phyloP scores from a whole-genome alignment of 2,797 vertebrate genomes.

The Phyllotis vaccarum region DNA sequence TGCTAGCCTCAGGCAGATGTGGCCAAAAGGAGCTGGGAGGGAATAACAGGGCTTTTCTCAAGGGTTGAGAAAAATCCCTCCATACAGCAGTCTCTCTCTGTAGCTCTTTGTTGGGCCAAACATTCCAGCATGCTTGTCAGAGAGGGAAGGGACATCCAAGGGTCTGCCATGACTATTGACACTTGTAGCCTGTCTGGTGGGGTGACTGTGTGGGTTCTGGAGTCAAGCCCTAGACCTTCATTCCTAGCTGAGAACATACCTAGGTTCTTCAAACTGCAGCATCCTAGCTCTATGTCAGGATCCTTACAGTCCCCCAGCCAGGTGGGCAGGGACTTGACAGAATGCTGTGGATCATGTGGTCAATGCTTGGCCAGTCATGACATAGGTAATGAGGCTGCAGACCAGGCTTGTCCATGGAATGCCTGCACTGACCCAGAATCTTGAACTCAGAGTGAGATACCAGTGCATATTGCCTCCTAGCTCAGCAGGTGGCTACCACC shows the following conservation, averaged over 20 bases:
- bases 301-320: background rate
- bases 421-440: background rate
- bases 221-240: background rate
- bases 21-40: background rate
- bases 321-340: background rate
- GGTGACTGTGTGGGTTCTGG: background rate
- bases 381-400: background rate
- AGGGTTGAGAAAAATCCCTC: too few relatives aligned
- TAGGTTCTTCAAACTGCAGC: background rate
- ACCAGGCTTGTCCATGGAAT: background rate
- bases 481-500: conserved; percentile 30
- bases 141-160: background rate
- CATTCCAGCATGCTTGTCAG: background rate
- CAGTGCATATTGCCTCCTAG: background rate
- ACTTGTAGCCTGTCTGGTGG: background rate
- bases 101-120: background rate
- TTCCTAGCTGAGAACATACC: rapidly evolving
- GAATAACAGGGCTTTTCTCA: rapidly evolving
- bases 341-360: too few relatives aligned
- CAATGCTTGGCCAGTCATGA: background rate
- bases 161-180: background rate
- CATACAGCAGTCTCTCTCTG: rapidly evolving
- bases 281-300: too few relatives aligned
- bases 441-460: background rate
- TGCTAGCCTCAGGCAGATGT: background rate